Base-by-base conservation (phyloP, 2,797 vertebrate species). In the Alosa sapidissima region DNA sequence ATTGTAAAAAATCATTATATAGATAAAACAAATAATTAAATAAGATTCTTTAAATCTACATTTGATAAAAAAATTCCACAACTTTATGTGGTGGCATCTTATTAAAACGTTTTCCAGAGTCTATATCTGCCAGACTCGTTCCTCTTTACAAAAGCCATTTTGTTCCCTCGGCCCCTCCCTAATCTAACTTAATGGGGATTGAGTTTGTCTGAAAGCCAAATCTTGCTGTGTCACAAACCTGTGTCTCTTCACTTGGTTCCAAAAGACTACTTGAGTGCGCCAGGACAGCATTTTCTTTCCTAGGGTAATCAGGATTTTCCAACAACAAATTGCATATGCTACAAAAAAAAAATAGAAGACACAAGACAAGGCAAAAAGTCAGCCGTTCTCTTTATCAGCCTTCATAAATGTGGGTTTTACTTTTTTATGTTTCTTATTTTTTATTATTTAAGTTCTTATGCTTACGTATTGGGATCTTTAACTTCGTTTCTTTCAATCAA, bases 271-370 rank as follows among this genome's bases (percentile, higher is more conserved):
- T 99, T 89, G 92, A 97, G 84, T 93, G 93, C 84, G 95, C 95
- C 88, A 96, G 93, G 88, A 95, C 91, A 68, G 96, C 90, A 85
- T 93, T 94, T 88, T 95, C 96, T 89, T 95, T 96, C 93, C 96
- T 97, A 81, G 97, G 97, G 91, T 97, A 98, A 90, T 97, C 96
- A 60, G 97, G 97, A 86, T 97, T 97, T 93, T 99, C 97, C 95
- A 99, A 93, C 93, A 99, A 96, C 92, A 97, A 94, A 95, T 99
- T 98, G 95, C 98, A 99, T 93, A 99, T 96, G 87, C 98, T 99
- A 91, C 51, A 93, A 93, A 91, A 88, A 94, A 24, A 94, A 24
- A 94, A 90, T 85, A 88, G 52, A 86, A 82, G 83, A 47, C 33
- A 68, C 62, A n/a, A 49, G 45, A 87, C 24, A 48, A 75, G 13